A percentile compares a stretch with the other conserved stretches of the same genome.
Evolutionary conservation across 2,797 vertebrate genomes (phyloP).

Genomic region (Hoplostethus mediterraneus): DNA sequence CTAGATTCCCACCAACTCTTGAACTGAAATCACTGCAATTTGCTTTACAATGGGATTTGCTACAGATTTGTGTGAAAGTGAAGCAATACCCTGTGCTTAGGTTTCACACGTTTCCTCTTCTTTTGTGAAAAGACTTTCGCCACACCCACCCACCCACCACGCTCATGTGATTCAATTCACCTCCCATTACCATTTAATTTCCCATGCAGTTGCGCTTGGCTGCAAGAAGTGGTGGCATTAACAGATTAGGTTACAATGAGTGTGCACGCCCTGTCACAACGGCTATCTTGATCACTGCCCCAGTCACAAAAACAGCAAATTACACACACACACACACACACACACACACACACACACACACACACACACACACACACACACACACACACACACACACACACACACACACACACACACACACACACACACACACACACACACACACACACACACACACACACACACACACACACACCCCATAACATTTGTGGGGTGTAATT

Average conservation of each 20-base stretch:
- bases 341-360: neutral
- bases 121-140: neutral
- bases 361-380: neutral
- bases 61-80: neutral
- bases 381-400: too few relatives aligned
- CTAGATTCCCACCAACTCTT: neutral
- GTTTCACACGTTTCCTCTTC: neutral
- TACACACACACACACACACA: too few relatives aligned
- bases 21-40: neutral
- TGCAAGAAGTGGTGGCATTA: conserved; percentile 43
- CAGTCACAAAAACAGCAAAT: conserved; percentile 12
- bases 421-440: neutral
- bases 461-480: conserved; percentile 19
- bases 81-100: neutral
- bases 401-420: neutral
- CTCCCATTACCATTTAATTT: conserved; percentile 20
- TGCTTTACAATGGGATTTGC: too few relatives aligned
- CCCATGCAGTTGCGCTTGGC: conserved; percentile 24
- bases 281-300: conserved; percentile 23
- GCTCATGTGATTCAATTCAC: conserved; percentile 34
- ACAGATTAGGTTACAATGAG: conserved; percentile 39
- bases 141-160: conserved; percentile 26
- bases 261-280: conserved; percentile 26
- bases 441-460: conserved; percentile 24
- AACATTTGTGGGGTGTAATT: conserved; percentile 67